Conservation (phyloP, 1,140 invertebrate species). For the Lucilia cuprina region DNA sequence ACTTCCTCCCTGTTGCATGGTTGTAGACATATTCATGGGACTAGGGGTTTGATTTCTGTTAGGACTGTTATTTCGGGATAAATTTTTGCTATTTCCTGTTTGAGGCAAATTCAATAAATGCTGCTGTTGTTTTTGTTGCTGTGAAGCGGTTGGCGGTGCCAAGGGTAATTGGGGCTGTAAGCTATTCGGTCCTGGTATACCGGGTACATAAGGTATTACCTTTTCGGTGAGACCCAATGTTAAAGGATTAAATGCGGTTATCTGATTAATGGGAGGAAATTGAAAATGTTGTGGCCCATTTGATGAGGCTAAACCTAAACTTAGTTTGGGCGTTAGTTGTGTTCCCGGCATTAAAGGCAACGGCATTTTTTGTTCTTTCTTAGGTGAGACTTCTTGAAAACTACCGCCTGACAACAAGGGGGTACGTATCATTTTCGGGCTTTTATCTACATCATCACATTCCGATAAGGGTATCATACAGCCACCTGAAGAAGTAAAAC, state of each 20-base stretch:
- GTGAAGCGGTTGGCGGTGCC: conserved; percentile 44
- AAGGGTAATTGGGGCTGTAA: conserved; percentile 62
- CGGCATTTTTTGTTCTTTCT: conserved; percentile 39
- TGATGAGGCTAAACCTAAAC: conserved; percentile 52
- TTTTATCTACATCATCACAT: conserved; percentile 56
- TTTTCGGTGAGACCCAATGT: conserved; percentile 74
- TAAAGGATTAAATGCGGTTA: conserved; percentile 77
- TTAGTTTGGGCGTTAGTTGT: conserved; percentile 68
- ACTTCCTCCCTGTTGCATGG: background rate
- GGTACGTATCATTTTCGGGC: conserved; percentile 58
- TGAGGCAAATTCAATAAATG: background rate
- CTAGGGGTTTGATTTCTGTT: conserved; percentile 50
- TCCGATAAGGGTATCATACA: conserved; percentile 58
- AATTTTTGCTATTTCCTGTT: background rate
- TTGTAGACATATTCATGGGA: conserved; percentile 14
- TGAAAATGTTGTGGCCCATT: conserved; percentile 66
- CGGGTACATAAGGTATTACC: conserved; percentile 81
- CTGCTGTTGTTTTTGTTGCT: conserved; percentile 48
- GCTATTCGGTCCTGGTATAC: conserved; percentile 82
- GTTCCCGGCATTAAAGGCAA: background rate
- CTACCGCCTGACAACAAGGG: conserved; percentile 57
- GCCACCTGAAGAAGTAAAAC: conserved; percentile 58
- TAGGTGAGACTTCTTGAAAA: conserved; percentile 56
- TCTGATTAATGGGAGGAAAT: conserved; percentile 69
- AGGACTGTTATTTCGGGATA: conserved; percentile 43